Base-by-base conservation (phyloP, 2,113 vertebrate species). In the Otis tarda region DNA sequence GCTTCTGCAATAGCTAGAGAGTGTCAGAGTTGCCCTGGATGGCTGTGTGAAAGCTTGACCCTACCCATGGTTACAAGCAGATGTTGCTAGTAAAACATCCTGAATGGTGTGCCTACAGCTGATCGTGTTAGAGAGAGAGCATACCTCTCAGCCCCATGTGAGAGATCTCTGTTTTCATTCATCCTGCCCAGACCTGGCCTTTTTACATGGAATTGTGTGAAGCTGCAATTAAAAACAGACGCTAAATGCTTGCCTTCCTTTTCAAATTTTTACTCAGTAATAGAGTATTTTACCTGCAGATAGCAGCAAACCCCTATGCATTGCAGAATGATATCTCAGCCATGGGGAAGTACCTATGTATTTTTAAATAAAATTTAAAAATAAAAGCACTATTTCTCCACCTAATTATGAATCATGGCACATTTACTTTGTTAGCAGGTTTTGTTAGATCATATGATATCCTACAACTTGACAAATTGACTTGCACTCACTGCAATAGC, bases 241-340 rank as follows among this genome's bases (percentile, higher is more conserved):
- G n/a, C 24, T 86, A 78, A 92, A 70, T 49, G 18, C 65, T 64
- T 83, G 33, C 14, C 23, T 87, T 71, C 18, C 10, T 89, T 94
- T 92, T 85, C 89, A 91, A 61, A 33, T 69, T 80, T 93, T 90
- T 73, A 27, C 59, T 93, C 59, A 91, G 94, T 95, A 94, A 93
- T 74, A 76, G 94, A 95, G 14, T 85, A 91, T 94, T 91, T 95
- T 96, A 97, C 97, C 96, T 97, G 97, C 89, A 97, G 97, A 97
- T 97, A 97, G 97, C 96, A 97, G 97, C 93, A 97, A 87, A 97
- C 89, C 91, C 91, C 91, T 96, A 39, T 93, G 81, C 78, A 91
- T 88, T 94, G 84, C 68, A 83, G 50, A 64, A 86, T 55, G 20
- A 70, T 67, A 67, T 68, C 61, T 89, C 64, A 70, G 37, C 47